Base-by-base conservation (phyloP, 2,888 invertebrate genomes). In the Drosophila mulleri region DNA sequence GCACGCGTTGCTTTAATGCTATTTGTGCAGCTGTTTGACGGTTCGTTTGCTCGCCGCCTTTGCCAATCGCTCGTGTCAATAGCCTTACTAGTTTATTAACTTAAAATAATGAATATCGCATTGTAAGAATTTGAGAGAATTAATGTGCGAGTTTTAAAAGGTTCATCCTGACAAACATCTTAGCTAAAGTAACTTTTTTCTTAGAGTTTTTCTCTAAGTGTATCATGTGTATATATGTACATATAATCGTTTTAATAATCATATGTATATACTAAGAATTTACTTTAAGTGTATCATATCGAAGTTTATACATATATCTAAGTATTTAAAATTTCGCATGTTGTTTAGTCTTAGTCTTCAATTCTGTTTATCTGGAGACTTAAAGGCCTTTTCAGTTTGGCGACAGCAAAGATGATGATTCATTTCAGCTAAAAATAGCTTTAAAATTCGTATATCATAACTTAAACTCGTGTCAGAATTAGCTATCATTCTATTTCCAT, bases 1-100 rank as follows among this genome's bases (percentile, higher is more conserved):
- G n/a, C n/a, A n/a, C n/a, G n/a, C n/a, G n/a, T 45, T 57, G 35
- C n/a, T 42, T 60, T 53, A 53, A 14, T 18, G 37, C 16, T 74
- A 58, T 77, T 77, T 74, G 70, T 12, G 26, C 77, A 79, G 66
- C 62, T 75, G 79, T 42, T 74, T 20, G 18, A 3, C 14, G 23
- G 44, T 35, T 58, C 29, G 23, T 20, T 39, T 42, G 42, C 8
- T 45, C 23, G 32, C 2, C n/a, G 9, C 20, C 7, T 39, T n/a
- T 52, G 42, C 35, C 35, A 44, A 8, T 14, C 8, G 26, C 47
- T n/a, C 26, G n/a, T 26, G 18, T 39, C 2, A 44, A 37, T 54
- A 56, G 50, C 14, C 61, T 56, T n/a, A n/a, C 11, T 12, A 12
- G 39, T 9, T 6, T 2, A 2, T 14, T 8, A 12, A 50, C 7